These are phyloP conservation scores for Denticeps clupeoides DNA, from an alignment of 2,797 vertebrate genomes.

Conservation along the genomic window DNA sequence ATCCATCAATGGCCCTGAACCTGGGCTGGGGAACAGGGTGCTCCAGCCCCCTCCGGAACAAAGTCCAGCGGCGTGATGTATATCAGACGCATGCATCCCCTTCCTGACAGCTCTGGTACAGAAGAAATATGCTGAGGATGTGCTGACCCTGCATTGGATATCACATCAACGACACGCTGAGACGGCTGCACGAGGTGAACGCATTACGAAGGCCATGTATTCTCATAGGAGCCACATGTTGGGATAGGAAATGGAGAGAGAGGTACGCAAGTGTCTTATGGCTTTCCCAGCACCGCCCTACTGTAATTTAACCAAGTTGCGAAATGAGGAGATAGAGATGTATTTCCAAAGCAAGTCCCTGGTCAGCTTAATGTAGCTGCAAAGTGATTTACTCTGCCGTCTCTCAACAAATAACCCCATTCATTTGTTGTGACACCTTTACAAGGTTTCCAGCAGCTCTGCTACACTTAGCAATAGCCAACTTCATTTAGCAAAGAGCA, in stretches of 20 bases:
- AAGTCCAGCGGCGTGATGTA: conserved; percentile 25
- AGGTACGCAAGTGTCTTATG: conserved; percentile 9
- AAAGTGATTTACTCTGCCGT: conserved; percentile 5
- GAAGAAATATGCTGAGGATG: conserved; percentile 21
- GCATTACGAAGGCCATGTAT: conserved; percentile 22
- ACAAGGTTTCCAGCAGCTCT: too few species aligned
- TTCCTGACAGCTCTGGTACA: conserved; percentile 14
- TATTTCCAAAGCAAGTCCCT: conserved; percentile 7
- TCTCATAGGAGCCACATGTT: not conserved
- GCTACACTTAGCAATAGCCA: too few species aligned
- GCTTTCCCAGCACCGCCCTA: conserved; percentile 23
- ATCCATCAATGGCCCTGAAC: conserved; percentile 36
- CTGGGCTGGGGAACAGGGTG: not conserved
- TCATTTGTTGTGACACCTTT: conserved; percentile 9
- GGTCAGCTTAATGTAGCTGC: conserved; percentile 10
- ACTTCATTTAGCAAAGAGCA: too few species aligned
- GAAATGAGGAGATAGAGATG: conserved; percentile 11
- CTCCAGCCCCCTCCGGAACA: conserved; percentile 12
- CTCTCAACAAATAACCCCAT: conserved; percentile 18
- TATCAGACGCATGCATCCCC: conserved; percentile 17
- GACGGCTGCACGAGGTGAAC: conserved; percentile 35
- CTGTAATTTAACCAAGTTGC: conserved; percentile 10
- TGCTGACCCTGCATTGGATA: conserved; percentile 12
- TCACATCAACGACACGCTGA: conserved; percentile 11
- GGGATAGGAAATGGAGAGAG: not conserved